phyloP scores from a whole-genome alignment of 2,888 invertebrate species.

The Acronicta leporina region DNA sequence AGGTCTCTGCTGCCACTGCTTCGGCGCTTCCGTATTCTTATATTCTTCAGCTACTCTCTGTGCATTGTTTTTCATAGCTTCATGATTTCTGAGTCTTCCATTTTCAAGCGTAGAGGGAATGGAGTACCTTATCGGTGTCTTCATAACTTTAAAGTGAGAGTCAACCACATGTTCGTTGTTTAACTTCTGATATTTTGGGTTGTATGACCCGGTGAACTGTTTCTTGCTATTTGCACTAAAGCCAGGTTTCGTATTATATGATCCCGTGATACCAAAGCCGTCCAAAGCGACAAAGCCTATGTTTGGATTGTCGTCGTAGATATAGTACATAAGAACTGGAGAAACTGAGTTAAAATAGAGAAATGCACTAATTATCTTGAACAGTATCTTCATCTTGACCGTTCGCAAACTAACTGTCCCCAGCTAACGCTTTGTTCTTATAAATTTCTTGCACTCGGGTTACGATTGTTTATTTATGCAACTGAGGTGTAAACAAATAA shows the following conservation, averaged over 20 bases:
- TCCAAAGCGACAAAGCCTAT: slow-evolving; percentile 63
- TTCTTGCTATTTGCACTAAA: slow-evolving; percentile 54
- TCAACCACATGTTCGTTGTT: slow-evolving; percentile 65
- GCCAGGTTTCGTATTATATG: slow-evolving; percentile 51
- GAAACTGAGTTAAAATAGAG: slow-evolving; percentile 59
- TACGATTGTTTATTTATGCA: slow-evolving; percentile 59
- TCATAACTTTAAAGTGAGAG: slow-evolving; percentile 68
- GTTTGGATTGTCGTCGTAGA: slow-evolving; percentile 66
- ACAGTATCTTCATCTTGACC: slow-evolving; percentile 66
- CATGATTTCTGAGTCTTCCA: slow-evolving; percentile 7
- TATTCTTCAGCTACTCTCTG: slow-evolving; percentile 32
- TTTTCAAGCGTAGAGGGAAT: slow-evolving; percentile 23
- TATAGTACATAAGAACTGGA: slow-evolving; percentile 62
- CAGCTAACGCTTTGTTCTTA: slow-evolving; percentile 59
- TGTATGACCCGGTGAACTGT: slow-evolving; percentile 58
- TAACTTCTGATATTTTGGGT: slow-evolving; percentile 54
- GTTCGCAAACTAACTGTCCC: slow-evolving; percentile 53
- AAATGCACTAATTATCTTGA: slow-evolving; percentile 55
- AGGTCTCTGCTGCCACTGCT: slow-evolving; percentile 25
- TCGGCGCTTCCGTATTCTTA: slow-evolving; percentile 35
- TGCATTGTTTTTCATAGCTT: slow-evolving; percentile 7
- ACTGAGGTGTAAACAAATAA: slow-evolving; percentile 63
- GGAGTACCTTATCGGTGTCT: slow-evolving; percentile 37
- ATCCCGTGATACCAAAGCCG: slow-evolving; percentile 36
- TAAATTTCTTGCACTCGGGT: slow-evolving; percentile 57